Percentiles rank a stretch among this genome's conserved stretches.
phyloP scores from a whole-genome alignment of 2,888 invertebrate genomes.

The Venustoraphidia nigricollis region DNA sequence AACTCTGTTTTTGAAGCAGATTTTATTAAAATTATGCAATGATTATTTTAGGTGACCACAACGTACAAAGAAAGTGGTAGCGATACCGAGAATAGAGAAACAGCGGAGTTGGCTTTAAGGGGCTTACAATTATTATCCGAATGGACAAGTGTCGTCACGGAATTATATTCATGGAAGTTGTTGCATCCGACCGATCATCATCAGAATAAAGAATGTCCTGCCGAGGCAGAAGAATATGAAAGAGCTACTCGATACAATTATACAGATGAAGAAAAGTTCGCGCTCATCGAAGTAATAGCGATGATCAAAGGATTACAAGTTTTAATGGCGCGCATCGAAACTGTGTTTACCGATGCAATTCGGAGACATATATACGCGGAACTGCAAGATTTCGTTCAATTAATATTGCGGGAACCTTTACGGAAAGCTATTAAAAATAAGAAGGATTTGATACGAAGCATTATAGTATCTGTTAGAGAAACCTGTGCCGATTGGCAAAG shows the following conservation, averaged over 20 bases:
- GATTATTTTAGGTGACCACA: constrained; percentile 55
- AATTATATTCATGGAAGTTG: constrained; percentile 95
- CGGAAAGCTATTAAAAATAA: constrained; percentile 96
- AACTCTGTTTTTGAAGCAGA: constrained; percentile 1
- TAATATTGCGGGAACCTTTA: constrained; percentile 75
- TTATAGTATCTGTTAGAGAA: constrained; percentile 92
- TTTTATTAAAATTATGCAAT: constrained; percentile 2
- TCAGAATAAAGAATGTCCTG: constrained; percentile 86
- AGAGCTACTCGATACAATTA: constrained; percentile 87
- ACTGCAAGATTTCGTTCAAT: constrained; percentile 91
- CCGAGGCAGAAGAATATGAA: constrained; percentile 96
- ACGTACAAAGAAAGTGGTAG: constrained; percentile 86
- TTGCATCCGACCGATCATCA: constrained; percentile 96
- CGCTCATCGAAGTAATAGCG: constrained; percentile 93
- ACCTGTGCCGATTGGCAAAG: constrained; percentile 95
- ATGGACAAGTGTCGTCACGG: constrained; percentile 95
- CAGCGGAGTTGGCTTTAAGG: constrained; percentile 78
- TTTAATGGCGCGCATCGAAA: constrained; percentile 93
- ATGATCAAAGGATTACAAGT: constrained; percentile 98
- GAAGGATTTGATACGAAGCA: constrained; percentile 88
- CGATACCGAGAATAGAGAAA: constrained; percentile 81
- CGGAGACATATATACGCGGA: constrained; percentile 88
- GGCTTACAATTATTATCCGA: constrained; percentile 88
- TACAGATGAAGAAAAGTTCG: constrained; percentile 92
- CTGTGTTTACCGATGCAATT: constrained; percentile 85